Conservation (phyloP, 2,888 invertebrate genomes). For the Timema cristinae region DNA sequence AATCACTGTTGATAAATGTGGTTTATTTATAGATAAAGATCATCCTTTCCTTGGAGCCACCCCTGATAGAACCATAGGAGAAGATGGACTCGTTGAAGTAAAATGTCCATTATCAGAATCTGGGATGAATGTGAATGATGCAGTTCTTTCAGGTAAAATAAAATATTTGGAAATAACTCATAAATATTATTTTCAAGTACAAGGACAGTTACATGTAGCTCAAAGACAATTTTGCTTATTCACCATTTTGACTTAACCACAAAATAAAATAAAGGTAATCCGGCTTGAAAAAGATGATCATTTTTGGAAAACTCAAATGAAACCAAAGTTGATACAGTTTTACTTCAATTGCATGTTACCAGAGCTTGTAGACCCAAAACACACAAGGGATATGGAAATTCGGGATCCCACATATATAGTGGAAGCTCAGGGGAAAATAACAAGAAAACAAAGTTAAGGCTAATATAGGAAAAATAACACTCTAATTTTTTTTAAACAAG, state of each 20-base stretch:
- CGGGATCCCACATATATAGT: not conserved
- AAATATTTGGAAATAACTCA: not conserved
- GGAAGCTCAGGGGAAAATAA: not conserved
- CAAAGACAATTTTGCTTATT: slow-evolving; percentile 10
- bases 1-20: slow-evolving; percentile 31
- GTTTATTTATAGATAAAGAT: slow-evolving; percentile 35
- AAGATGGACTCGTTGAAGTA: slow-evolving; percentile 33
- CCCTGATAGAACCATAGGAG: slow-evolving; percentile 33
- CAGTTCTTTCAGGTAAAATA: slow-evolving; percentile 18
- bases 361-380: slow-evolving; percentile 3
- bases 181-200: slow-evolving; percentile 18
- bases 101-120: slow-evolving; percentile 32
- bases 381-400: not conserved
- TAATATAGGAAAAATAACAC: too few species aligned
- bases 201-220: slow-evolving; percentile 21
- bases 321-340: not conserved
- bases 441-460: not conserved
- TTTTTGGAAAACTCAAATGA: slow-evolving; percentile 3
- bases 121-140: slow-evolving; percentile 23
- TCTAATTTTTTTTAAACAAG: too few species aligned
- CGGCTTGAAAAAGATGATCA: slow-evolving; percentile 11
- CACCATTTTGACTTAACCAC: not conserved
- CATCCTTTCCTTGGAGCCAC: slow-evolving; percentile 31
- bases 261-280: not conserved
- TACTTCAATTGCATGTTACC: slow-evolving; percentile 6